Base-by-base conservation (phyloP, 2,113 vertebrate species). In the Phoxinus phoxinus region DNA sequence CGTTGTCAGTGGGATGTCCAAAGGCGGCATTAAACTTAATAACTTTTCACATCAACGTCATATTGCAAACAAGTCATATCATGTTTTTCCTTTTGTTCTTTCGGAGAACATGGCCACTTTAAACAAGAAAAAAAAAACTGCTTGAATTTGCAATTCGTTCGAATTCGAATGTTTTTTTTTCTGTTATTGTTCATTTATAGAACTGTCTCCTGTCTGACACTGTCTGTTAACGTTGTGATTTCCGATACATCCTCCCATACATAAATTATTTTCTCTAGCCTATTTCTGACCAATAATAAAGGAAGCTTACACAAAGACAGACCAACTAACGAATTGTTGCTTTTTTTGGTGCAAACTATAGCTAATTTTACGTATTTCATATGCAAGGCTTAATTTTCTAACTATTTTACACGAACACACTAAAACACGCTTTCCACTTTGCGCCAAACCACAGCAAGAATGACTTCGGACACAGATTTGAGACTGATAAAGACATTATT, bases 111-210 rank as follows among this genome's bases (percentile, higher is more conserved):
- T 32, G 59, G 74, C 73, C 87, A 53, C 41, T 84, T 75, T 81
- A 71, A 35, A 63, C n/a, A 41, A 41, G 8, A 41, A 41, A 37
- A 37, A 37, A 6, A 37, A 37, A 37, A 85, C 67, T 89, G 90
- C 90, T 90, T 90, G 89, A 90, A 87, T 93, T 87, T 89, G 89
- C 90, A 91, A 92, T 92, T 37, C 83, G 44, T 86, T 90, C 12
- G 85, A 91, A 87, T 87, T 87, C 46, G 46, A 48, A 86, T 94
- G 92, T 94, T 69, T 94, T 92, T 78, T 93, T 94, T 94, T 93
- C 93, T 94, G 91, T 94, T 93, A 94, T 94, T 94, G 94, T 94
- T 94, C 93, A 90, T 93, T 93, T 93, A 92, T 91, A 93, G 92
- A 91, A 89, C 90, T 92, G 92, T 92, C 92, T 95, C 92, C 91